Evolutionary conservation across 1,140 invertebrate genomes (phyloP).

Genomic region (Subanguina moxae): DNA sequence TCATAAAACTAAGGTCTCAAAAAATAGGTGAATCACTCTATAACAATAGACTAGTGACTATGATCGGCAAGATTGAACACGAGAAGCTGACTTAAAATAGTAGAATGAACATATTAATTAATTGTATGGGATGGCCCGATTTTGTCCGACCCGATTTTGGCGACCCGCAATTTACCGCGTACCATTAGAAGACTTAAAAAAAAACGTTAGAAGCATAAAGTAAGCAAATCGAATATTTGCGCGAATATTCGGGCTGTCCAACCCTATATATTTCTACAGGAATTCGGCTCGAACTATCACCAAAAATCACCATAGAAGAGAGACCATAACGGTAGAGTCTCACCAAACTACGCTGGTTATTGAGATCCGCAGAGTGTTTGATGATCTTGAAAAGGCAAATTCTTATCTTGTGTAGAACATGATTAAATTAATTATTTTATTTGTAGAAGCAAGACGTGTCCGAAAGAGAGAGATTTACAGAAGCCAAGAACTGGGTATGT

Average conservation of each 20-base stretch:
- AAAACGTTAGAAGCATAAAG: too few relatives aligned
- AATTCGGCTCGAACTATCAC: constrained; percentile 5
- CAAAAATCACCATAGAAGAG: neutral
- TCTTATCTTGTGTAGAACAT: neutral
- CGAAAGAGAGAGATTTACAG: constrained; percentile 1
- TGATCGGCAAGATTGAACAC: too few relatives aligned
- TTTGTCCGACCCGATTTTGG: neutral
- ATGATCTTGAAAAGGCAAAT: constrained; percentile 16
- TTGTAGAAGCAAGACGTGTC: neutral
- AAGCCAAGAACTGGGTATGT: constrained; percentile 7
- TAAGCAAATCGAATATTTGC: too few relatives aligned
- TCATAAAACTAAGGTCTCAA: too few relatives aligned
- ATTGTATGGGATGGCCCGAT: too few relatives aligned
- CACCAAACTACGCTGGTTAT: neutral
- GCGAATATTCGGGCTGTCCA: too few relatives aligned
- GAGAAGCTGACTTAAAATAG: too few relatives aligned
- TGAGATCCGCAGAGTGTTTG: neutral
- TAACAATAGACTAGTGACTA: too few relatives aligned
- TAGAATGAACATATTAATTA: too few relatives aligned
- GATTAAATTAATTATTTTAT: neutral
- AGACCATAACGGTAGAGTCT: constrained; percentile 10
- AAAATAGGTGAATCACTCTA: too few relatives aligned
- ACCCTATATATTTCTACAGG: neutral
- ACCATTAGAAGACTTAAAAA: too few relatives aligned
- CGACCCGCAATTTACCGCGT: too few relatives aligned